Percentiles rank a stretch among this genome's conserved stretches.
phyloP scores from a whole-genome alignment of 1,140 invertebrate species.

The Globodera rostochiensis region DNA sequence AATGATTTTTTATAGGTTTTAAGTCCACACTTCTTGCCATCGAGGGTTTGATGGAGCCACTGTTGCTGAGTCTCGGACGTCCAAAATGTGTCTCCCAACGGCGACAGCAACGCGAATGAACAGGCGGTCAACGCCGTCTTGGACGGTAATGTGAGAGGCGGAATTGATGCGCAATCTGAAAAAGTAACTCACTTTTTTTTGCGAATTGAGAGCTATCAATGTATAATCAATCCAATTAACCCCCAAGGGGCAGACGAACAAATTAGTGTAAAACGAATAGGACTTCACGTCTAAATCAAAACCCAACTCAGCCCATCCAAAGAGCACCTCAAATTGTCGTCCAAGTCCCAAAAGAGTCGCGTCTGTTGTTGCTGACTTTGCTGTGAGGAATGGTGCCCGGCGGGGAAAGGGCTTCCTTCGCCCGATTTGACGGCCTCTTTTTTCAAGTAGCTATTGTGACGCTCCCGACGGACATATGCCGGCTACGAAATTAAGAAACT shows the following conservation, averaged over 20 bases:
- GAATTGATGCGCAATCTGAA: slow-evolving; percentile 32
- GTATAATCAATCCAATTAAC: too few species aligned
- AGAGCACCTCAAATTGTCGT: slow-evolving; percentile 43
- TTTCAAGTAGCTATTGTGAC: slow-evolving; percentile 32
- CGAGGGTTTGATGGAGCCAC: slow-evolving; percentile 51
- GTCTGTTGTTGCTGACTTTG: neutral
- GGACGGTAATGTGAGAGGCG: slow-evolving; percentile 40
- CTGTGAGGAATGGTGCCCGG: too few species aligned
- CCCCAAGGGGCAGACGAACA: too few species aligned
- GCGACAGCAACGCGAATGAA: slow-evolving; percentile 48
- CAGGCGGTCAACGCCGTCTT: slow-evolving; percentile 42
- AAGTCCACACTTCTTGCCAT: slow-evolving; percentile 36
- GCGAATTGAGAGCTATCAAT: too few species aligned
- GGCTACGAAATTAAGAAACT: slow-evolving; percentile 47
- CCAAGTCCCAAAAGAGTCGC: slow-evolving; percentile 51
- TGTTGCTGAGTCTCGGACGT: slow-evolving; percentile 42
- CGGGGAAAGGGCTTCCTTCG: neutral
- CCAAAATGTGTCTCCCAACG: slow-evolving; percentile 52
- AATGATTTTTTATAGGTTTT: too few species aligned
- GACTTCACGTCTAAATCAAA: too few species aligned
- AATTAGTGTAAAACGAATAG: too few species aligned
- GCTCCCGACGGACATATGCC: slow-evolving; percentile 46
- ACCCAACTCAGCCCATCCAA: neutral
- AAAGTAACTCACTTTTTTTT: too few species aligned
- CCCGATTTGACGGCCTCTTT: slow-evolving; percentile 1